A percentile compares a stretch with the other conserved stretches of the same genome.
phyloP scores from a whole-genome alignment of 1,140 invertebrate genomes.

The Magallana gigas region DNA sequence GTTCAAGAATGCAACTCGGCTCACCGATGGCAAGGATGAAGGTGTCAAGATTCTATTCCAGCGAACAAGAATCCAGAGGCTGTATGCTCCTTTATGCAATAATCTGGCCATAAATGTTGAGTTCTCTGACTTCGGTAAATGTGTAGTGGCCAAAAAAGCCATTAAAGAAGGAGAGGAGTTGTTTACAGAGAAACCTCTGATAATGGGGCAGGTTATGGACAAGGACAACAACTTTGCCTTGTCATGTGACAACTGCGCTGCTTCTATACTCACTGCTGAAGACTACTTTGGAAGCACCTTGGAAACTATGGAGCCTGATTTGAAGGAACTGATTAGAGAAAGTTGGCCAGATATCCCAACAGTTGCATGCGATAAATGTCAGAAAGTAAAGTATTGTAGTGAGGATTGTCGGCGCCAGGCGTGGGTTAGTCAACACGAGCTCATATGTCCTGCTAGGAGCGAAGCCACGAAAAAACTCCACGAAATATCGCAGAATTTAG shows the following conservation, averaged over 20 bases:
- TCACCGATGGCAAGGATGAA: slow-evolving; percentile 58
- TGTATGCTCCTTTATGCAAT: slow-evolving; percentile 71
- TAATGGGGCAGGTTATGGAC: slow-evolving; percentile 56
- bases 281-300: slow-evolving; percentile 70
- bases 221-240: slow-evolving; percentile 43
- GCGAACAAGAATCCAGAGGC: slow-evolving; percentile 68
- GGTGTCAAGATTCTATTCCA: slow-evolving; percentile 72
- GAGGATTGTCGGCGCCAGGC: slow-evolving; percentile 65
- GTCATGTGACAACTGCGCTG: slow-evolving; percentile 70
- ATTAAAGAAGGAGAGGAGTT: slow-evolving; percentile 62
- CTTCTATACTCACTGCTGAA: slow-evolving; percentile 63
- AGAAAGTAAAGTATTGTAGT: slow-evolving; percentile 70
- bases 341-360: slow-evolving; percentile 67
- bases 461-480: slow-evolving; percentile 65
- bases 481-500: slow-evolving; percentile 69
- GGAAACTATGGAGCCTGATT: slow-evolving; percentile 42
- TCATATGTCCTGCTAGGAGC: slow-evolving; percentile 72
- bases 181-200: slow-evolving; percentile 69
- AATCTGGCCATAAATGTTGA: slow-evolving; percentile 69
- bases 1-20: slow-evolving; percentile 69
- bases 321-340: slow-evolving; percentile 61
- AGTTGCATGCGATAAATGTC: slow-evolving; percentile 65
- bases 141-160: slow-evolving; percentile 66
- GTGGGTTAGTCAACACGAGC: slow-evolving; percentile 69
- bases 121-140: slow-evolving; percentile 70